These are phyloP conservation scores for Spodoptera exigua DNA, from an alignment of 2,888 invertebrate species.

Conservation along the genomic window DNA sequence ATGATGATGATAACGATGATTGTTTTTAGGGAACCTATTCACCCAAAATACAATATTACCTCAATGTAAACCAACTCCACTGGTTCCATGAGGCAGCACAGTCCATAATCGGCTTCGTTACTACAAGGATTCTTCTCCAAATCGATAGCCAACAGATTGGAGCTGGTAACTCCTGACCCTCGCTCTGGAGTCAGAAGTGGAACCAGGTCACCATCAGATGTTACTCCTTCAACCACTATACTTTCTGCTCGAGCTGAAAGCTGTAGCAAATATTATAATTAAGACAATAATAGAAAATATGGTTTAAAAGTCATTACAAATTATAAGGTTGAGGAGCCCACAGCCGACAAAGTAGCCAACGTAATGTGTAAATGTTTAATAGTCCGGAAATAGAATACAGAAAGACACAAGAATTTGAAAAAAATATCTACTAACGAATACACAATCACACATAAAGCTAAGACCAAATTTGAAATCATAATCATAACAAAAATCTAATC, in stretches of 20 bases:
- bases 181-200: conserved; percentile 89
- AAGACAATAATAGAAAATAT: too few relatives aligned
- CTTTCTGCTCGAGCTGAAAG: conserved; percentile 92
- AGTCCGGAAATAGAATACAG: too few relatives aligned
- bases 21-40: neutral
- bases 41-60: conserved; percentile 76
- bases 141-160: conserved; percentile 93
- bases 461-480: too few relatives aligned
- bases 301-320: too few relatives aligned
- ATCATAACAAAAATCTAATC: too few relatives aligned
- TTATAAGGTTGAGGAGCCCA: too few relatives aligned
- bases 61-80: conserved; percentile 94
- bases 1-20: too few relatives aligned
- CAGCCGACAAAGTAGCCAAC: too few relatives aligned
- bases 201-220: conserved; percentile 92
- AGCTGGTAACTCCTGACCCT: conserved; percentile 88
- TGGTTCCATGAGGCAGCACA: conserved; percentile 92
- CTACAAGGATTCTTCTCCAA: conserved; percentile 92
- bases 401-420: too few relatives aligned
- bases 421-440: too few relatives aligned
- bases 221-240: conserved; percentile 93
- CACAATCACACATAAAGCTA: too few relatives aligned
- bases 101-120: conserved; percentile 91
- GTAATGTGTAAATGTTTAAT: too few relatives aligned
- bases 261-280: conserved; percentile 55